Evolutionary conservation across 1,140 invertebrate species (phyloP).

Genomic region (Armadillidium nasatum): DNA sequence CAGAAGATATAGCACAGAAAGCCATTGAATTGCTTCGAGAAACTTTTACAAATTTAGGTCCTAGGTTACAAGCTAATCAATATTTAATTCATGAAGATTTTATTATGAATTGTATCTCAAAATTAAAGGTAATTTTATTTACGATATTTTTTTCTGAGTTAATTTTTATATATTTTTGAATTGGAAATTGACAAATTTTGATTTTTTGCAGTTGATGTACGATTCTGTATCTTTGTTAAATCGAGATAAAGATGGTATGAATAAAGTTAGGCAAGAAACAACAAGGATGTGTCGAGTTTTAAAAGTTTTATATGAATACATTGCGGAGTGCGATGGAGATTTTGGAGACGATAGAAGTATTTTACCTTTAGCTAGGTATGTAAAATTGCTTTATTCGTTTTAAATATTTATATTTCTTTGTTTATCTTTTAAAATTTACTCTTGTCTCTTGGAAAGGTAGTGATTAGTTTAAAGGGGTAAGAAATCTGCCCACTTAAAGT

Average conservation of each 20-base stretch:
- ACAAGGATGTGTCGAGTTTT: conserved; percentile 88
- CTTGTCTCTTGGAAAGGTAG: no score
- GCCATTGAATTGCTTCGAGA: conserved; percentile 88
- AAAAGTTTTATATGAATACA: conserved; percentile 90
- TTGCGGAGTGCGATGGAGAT: conserved; percentile 89
- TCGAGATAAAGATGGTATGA: conserved; percentile 56
- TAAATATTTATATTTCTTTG: no score
- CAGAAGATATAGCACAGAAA: conserved; percentile 84
- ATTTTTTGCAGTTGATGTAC: conserved; percentile 76
- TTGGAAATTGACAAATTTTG: conserved; percentile 86
- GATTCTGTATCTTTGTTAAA: conserved; percentile 62
- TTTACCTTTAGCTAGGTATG: conserved; percentile 74
- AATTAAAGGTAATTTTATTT: conserved; percentile 61
- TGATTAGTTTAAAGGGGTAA: no score
- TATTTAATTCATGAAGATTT: conserved; percentile 83
- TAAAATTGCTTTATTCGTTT: background rate
- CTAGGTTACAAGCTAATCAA: conserved; percentile 68
- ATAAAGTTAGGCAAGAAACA: conserved; percentile 65
- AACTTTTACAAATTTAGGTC: conserved; percentile 88
- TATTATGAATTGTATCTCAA: conserved; percentile 78
- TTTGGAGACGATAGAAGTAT: conserved; percentile 85
- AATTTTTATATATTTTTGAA: conserved; percentile 47
- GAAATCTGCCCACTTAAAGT: no score
- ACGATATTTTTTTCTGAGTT: no score
- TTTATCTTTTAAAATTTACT: no score